Base-by-base conservation (phyloP, 2,113 vertebrate genomes). In the Xyliphius kryptos region DNA sequence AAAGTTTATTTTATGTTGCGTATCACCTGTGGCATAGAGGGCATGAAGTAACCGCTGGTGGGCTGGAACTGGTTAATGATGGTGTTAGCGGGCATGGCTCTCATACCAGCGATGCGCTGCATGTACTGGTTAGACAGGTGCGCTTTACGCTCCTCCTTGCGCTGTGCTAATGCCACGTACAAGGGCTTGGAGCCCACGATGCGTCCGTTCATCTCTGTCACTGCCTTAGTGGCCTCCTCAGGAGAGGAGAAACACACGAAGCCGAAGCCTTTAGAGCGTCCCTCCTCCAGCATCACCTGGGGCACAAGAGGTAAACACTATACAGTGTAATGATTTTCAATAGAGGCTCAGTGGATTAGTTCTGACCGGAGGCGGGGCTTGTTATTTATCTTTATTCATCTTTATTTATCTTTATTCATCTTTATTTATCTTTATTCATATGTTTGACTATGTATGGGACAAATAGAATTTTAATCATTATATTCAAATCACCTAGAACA, bases 221-320 rank as follows among this genome's bases (percentile, higher is more conserved):
- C 96, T 0, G 96, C 96, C 78, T 99, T 99, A 15, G 96, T 99
- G 47, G 96, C 96, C 76, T 99, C 96, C 79, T 99, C 96, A 2
- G 96, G 96, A 56, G 95, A 98, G 32, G 95, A 99, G 86, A 99
- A 99, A 83, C 96, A 99, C 76, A 99, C 96, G 47, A 99, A 99
- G 67, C 96, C 96, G 72, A 99, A 99, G 10, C 96, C 96, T 83
- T 98, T 99, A 79, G 95, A 98, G 74, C 95, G 91, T 12, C 96
- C 93, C 20, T 98, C 96, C 77, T 99, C 96, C 36, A 97, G 82
- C 96, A 99, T 99, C 63, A 99, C 95, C 96, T 98, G 14, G n/a
- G n/a, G n/a, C n/a, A n/a, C n/a, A n/a, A n/a, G n/a, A n/a, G n/a
- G n/a, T n/a, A n/a, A n/a, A n/a, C n/a, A n/a, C n/a, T n/a, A n/a